A percentile compares a stretch with the other conserved stretches of the same genome.
Evolutionary conservation across 2,888 invertebrate genomes (phyloP).

Genomic region (Amphimallon solstitiale): DNA sequence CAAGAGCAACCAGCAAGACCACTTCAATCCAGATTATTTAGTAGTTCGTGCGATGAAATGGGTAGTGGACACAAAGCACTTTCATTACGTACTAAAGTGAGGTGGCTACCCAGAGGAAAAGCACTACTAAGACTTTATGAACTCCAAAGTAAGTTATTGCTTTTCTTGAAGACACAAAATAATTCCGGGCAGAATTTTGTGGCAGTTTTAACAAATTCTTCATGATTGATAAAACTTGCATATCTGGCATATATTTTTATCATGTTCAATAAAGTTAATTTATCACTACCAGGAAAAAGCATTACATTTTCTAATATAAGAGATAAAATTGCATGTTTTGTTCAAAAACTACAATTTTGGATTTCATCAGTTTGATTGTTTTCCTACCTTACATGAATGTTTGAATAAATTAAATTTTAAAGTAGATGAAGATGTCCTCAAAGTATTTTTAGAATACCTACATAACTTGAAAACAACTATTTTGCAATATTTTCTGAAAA

Average conservation of each 20-base stretch:
- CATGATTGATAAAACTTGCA: conserved; percentile 25
- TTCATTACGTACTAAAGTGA: conserved; percentile 10
- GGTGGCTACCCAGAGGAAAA: conserved; percentile 1
- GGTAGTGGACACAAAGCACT: conserved; percentile 12
- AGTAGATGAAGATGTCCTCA: conserved; percentile 26
- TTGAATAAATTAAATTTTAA: conserved; percentile 26
- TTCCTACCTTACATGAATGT: conserved; percentile 30
- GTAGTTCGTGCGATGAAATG: conserved; percentile 23
- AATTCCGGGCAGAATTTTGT: too few species aligned
- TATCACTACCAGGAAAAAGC: background rate
- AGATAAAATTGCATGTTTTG: conserved; percentile 2
- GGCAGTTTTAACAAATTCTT: conserved; percentile 27
- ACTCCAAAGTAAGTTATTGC: too few species aligned
- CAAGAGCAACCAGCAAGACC: too few species aligned
- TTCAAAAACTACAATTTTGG: background rate
- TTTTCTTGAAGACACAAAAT: conserved; percentile 9
- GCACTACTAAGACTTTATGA: background rate
- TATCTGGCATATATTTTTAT: conserved; percentile 25
- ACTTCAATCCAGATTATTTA: conserved; percentile 32
- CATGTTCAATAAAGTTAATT: background rate
- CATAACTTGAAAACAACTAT: conserved; percentile 31
- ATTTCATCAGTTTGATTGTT: conserved; percentile 13
- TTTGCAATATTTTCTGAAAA: conserved; percentile 31
- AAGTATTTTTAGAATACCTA: conserved; percentile 31
- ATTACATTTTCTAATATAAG: conserved; percentile 5